phyloP scores from a whole-genome alignment of 1,140 invertebrate species.

The Scaptomyza hsui region DNA sequence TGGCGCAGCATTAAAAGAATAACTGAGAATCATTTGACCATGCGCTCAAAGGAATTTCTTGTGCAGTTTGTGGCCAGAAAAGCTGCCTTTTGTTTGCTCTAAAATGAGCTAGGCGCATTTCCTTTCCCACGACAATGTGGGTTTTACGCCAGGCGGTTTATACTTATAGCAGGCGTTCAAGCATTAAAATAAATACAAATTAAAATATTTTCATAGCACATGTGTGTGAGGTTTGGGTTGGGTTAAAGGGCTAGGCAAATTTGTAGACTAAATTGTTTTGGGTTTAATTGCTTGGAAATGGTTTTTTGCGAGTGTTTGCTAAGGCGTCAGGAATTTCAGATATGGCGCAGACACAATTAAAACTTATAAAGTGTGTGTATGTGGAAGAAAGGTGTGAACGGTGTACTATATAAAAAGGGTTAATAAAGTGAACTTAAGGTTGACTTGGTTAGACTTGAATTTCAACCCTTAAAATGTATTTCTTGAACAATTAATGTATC shows the following conservation, averaged over 20 bases:
- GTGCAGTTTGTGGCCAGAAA: constrained; percentile 29
- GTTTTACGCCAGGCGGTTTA: constrained; percentile 35
- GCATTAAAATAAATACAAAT: constrained; percentile 82
- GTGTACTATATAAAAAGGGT: constrained; percentile 15
- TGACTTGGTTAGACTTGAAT: no score
- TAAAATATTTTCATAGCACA: constrained; percentile 64
- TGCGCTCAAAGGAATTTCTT: constrained; percentile 72
- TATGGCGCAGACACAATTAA: constrained; percentile 40
- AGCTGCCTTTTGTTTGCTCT: constrained; percentile 9
- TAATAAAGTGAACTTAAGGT: constrained; percentile 8
- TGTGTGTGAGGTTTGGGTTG: not conserved
- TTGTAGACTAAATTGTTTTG: constrained; percentile 58
- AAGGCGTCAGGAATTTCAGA: constrained; percentile 23
- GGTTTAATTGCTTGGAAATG: constrained; percentile 73
- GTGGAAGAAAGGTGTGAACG: constrained; percentile 12
- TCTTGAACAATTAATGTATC: no score
- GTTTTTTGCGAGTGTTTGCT: constrained; percentile 38
- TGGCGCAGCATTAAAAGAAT: constrained; percentile 67
- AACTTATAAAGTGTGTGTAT: constrained; percentile 26
- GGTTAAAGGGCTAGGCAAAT: constrained; percentile 28
- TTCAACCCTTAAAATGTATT: no score
- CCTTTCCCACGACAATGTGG: constrained; percentile 50
- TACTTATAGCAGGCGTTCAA: constrained; percentile 63
- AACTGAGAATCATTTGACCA: constrained; percentile 78
- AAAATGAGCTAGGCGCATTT: not conserved